Evolutionary conservation across 92 coral and sea anemone genomes (phyloP).

Genomic region (Zoanthus gigantus): DNA sequence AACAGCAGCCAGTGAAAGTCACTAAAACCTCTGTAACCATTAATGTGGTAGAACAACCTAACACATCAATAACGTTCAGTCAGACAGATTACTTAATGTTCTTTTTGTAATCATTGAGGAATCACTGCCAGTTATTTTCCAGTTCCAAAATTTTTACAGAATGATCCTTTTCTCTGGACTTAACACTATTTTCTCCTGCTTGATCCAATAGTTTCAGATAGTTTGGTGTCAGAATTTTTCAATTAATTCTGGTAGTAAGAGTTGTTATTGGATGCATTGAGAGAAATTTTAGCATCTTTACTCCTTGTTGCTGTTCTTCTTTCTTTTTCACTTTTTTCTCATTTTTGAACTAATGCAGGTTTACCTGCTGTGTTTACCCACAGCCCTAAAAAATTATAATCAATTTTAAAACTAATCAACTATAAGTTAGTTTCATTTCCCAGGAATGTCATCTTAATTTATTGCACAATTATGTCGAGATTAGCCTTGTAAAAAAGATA

Average conservation of each 20-base stretch:
- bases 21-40: too few relatives aligned
- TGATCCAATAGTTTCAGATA: constrained; percentile 2
- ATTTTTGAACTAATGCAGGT: background rate
- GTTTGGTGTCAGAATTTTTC: background rate
- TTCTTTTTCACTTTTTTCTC: background rate
- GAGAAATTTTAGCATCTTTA: background rate
- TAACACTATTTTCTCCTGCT: constrained; percentile 21
- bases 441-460: background rate
- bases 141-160: constrained; percentile 12
- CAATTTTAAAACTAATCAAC: background rate
- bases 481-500: too few relatives aligned
- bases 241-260: constrained; percentile 3
- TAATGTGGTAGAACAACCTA: too few relatives aligned
- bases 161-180: background rate
- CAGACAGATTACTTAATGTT: background rate
- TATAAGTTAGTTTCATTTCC: background rate
- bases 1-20: too few relatives aligned
- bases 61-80: constrained; percentile 26
- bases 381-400: background rate
- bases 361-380: background rate
- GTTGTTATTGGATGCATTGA: constrained; percentile 1
- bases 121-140: background rate
- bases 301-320: background rate
- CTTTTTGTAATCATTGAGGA: background rate
- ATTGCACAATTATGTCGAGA: background rate